Base-by-base conservation (phyloP, 2,888 invertebrate species). In the Ophraella communa region DNA sequence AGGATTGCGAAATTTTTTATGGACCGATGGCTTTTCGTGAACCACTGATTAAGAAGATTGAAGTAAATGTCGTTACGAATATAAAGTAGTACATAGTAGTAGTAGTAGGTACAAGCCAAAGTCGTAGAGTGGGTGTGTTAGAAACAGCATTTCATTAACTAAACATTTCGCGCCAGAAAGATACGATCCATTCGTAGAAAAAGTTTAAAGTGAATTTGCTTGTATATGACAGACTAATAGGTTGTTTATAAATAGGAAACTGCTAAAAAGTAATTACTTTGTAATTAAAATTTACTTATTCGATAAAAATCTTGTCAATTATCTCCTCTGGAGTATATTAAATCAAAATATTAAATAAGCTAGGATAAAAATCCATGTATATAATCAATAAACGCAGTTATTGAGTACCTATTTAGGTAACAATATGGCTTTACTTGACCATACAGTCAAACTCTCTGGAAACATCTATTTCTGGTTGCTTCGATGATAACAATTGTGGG, bases 141-240 rank as follows among this genome's bases (percentile, higher is more conserved):
- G 64, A 67, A 71, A 67, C 69, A 66, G 72, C 70, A 73, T 72
- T 72, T 72, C 73, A 73, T 73, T 73, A 73, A 73, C 66, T 57
- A 68, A 71, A 73, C 68, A 70, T 66, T 67, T 64, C 65, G 62
- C 60, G 65, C 66, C 53, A 42, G 44, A 55, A 53, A 58, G 66
- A 67, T 67, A 56, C 53, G 21, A 69, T 66, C 69, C 69, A 21
- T 65, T 67, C 64, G 52, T 45, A 42, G 62, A 64, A 65, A 67
- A 67, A 55, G 52, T 65, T 64, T 27, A 64, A 58, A 45, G 21
- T 21, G 21, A 45, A 21, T 21, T 45, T 39, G 17, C 39, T 39
- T 39, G 39, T 39, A 39, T 39, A 39, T 39, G 39, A 39, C 14
- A 39, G 39, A 39, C 5, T 39, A 17, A 39, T 39, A 7, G 39